These are phyloP conservation scores for Megamerina dolium DNA, from an alignment of 2,888 invertebrate species.

Conservation along the genomic window DNA sequence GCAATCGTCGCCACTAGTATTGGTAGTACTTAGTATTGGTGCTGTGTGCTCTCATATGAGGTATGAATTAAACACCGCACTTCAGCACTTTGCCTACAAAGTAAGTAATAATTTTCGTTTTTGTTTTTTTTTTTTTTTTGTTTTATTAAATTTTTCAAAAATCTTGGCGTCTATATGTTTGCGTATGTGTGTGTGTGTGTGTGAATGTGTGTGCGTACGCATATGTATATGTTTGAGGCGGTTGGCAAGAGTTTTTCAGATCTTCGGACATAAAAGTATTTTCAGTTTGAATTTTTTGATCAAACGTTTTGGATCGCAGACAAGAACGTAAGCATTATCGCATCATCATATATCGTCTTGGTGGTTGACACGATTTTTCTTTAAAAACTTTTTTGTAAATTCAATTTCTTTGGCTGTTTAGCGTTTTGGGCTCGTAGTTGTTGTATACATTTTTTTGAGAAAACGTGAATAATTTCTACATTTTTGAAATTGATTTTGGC, in stretches of 20 bases:
- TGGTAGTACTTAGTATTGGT: no score
- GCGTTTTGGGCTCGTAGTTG: no score
- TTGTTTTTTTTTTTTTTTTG: no score
- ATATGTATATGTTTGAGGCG: neutral
- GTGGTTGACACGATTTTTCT: no score
- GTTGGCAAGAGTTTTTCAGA: conserved; percentile 26
- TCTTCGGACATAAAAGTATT: conserved; percentile 44
- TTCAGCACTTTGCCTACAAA: no score
- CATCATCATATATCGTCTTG: no score
- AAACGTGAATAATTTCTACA: no score
- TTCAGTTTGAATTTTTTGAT: conserved; percentile 46
- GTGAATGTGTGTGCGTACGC: neutral
- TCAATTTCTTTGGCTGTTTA: neutral
- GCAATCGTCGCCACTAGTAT: no score
- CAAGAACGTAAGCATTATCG: conserved; percentile 28
- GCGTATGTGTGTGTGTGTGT: neutral
- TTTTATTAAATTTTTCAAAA: no score
- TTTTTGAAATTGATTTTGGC: no score
- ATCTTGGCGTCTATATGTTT: neutral
- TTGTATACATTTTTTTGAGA: no score
- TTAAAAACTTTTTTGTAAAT: neutral
- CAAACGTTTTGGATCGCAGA: conserved; percentile 34
- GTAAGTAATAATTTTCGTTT: no score
- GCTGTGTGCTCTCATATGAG: neutral
- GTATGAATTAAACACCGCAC: neutral